Conservation (phyloP, 2,888 invertebrate species). For the Teinopalpus imperialis region DNA sequence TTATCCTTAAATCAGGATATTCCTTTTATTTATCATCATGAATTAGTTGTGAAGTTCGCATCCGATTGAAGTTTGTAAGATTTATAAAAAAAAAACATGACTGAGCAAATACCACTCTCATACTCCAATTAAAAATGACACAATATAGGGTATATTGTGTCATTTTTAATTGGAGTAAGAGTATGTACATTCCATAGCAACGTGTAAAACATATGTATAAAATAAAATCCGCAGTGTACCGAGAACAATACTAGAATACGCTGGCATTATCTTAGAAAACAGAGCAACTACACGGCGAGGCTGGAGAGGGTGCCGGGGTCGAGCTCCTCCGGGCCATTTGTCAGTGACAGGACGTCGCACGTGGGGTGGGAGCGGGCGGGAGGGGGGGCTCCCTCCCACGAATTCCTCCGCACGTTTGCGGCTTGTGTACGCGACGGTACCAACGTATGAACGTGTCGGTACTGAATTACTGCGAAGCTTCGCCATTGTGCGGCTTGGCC, state of each 20-base stretch:
- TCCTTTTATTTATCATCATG: too few relatives aligned
- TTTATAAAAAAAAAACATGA: too few relatives aligned
- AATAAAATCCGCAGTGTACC: slow-evolving; percentile 7
- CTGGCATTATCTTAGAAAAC: slow-evolving; percentile 27
- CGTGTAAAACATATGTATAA: slow-evolving; percentile 11
- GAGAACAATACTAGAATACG: slow-evolving; percentile 18
- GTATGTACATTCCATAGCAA: slow-evolving; percentile 5
- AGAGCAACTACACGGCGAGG: slow-evolving; percentile 35
- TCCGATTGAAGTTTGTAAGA: too few relatives aligned
- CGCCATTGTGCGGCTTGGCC: slow-evolving; percentile 15
- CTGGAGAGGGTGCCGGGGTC: slow-evolving; percentile 72
- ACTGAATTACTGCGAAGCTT: slow-evolving; percentile 47
- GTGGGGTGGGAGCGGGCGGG: slow-evolving; percentile 37
- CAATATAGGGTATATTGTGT: neutral
- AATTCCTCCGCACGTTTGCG: slow-evolving; percentile 57
- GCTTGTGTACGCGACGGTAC: slow-evolving; percentile 64
- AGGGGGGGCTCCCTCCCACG: slow-evolving; percentile 39
- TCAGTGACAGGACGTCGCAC: slow-evolving; percentile 78
- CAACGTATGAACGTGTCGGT: slow-evolving; percentile 52
- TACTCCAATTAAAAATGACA: too few relatives aligned
- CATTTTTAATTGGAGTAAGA: too few relatives aligned
- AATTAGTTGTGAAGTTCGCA: too few relatives aligned
- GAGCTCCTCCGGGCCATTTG: slow-evolving; percentile 78
- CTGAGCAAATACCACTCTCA: too few relatives aligned
- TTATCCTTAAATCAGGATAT: too few relatives aligned